Evolutionary conservation across 2,113 vertebrate genomes (phyloP).

Genomic region (Channa maculata): DNA sequence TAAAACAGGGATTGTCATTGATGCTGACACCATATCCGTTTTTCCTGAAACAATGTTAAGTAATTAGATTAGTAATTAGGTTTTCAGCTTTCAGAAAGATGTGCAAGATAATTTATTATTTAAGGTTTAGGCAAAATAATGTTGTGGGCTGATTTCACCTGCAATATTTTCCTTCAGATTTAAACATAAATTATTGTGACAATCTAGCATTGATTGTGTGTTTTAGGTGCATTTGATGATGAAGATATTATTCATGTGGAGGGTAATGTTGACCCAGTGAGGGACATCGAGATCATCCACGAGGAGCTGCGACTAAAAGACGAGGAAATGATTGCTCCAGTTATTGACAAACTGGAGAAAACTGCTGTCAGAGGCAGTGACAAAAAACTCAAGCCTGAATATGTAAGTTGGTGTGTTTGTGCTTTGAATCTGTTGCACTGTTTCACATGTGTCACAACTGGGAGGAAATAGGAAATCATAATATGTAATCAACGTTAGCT

Average conservation of each 20-base stretch:
- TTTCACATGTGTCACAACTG: not conserved
- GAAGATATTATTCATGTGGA: slow-evolving; percentile 98
- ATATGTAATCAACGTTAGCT: not conserved
- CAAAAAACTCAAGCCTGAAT: slow-evolving; percentile 99
- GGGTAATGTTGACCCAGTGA: slow-evolving; percentile 95
- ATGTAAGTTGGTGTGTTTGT: slow-evolving; percentile 83
- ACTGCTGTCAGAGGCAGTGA: slow-evolving; percentile 95
- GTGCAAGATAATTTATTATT: too few species aligned
- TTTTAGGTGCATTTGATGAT: slow-evolving; percentile 92
- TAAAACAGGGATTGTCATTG: too few species aligned
- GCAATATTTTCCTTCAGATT: not conserved
- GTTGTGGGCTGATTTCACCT: too few species aligned
- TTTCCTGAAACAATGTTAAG: too few species aligned
- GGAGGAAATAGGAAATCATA: not conserved
- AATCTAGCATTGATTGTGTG: not conserved
- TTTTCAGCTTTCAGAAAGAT: too few species aligned
- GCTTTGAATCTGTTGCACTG: not conserved
- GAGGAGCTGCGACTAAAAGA: slow-evolving; percentile 98
- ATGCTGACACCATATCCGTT: too few species aligned
- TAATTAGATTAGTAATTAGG: too few species aligned
- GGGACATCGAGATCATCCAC: slow-evolving; percentile 91
- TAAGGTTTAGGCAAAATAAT: too few species aligned
- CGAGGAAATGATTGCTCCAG: slow-evolving; percentile 91
- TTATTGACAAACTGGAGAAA: slow-evolving; percentile 96
- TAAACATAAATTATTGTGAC: not conserved